These are phyloP conservation scores for Zygogramma bicolorata DNA, from an alignment of 2,888 invertebrate species.

Conservation along the genomic window DNA sequence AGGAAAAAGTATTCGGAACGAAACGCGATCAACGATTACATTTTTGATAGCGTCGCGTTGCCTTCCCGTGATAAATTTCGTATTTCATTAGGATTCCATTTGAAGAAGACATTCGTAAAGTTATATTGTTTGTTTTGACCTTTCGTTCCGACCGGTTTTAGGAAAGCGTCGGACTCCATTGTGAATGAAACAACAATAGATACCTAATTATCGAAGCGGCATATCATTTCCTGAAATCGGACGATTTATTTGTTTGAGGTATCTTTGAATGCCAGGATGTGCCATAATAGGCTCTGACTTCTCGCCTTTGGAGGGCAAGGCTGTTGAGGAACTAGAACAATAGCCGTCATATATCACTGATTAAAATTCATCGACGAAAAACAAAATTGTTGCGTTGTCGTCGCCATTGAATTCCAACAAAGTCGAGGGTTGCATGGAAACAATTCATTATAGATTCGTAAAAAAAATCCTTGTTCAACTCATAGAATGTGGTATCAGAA, in stretches of 20 bases:
- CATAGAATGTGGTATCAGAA: not conserved
- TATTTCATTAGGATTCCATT: constrained; percentile 11
- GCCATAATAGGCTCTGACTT: constrained; percentile 46
- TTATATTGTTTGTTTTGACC: constrained; percentile 33
- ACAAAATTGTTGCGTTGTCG: not conserved
- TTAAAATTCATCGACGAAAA: constrained; percentile 3
- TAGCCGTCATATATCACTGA: constrained; percentile 20
- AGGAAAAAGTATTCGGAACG: not conserved
- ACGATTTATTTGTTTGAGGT: constrained; percentile 44
- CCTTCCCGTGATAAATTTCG: not conserved
- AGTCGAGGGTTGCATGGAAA: not conserved
- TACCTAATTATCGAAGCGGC: constrained; percentile 43
- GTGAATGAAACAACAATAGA: constrained; percentile 42
- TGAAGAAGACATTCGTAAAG: constrained; percentile 11
- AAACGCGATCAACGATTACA: not conserved
- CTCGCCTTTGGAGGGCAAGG: constrained; percentile 50
- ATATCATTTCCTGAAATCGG: constrained; percentile 48
- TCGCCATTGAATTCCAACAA: not conserved
- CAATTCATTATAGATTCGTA: not conserved
- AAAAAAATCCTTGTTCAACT: too few relatives aligned
- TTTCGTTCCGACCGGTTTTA: constrained; percentile 33
- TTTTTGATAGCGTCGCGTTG: not conserved
- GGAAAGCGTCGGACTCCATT: constrained; percentile 38
- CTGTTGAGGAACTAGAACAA: constrained; percentile 44
- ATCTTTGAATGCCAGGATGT: constrained; percentile 49